Conservation (phyloP, 2,113 vertebrate species). For the Myrmophylax atrothorax region DNA sequence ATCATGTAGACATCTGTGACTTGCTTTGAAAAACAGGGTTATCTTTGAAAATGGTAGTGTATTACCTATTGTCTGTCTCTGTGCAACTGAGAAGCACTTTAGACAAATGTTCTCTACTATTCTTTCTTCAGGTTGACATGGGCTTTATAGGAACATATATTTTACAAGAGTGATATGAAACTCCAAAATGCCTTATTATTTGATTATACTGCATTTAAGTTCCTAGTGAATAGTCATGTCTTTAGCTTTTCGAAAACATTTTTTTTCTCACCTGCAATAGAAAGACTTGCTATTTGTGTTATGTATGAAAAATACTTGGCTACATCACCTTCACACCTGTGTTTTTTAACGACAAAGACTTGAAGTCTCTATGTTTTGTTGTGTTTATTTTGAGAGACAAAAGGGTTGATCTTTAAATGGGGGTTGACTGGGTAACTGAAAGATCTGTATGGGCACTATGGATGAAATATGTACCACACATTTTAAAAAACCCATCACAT, state of each 20-base stretch:
- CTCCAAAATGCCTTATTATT: not conserved
- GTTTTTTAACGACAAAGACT: not conserved
- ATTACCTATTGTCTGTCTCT: not conserved
- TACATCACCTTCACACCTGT: not conserved
- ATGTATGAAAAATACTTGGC: not conserved
- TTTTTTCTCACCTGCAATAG: not conserved
- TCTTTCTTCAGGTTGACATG: not conserved
- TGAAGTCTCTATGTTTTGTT: not conserved
- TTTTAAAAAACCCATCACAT: not conserved
- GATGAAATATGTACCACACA: not conserved
- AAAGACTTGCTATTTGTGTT: not conserved
- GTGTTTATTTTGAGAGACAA: not conserved
- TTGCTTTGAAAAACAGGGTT: not conserved
- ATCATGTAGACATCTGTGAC: not conserved
- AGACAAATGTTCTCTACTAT: not conserved
- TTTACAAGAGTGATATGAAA: not conserved
- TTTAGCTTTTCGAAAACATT: not conserved
- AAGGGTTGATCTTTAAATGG: conserved; percentile 18
- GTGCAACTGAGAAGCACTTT: not conserved
- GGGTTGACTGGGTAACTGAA: not conserved
- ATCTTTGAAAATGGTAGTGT: not conserved
- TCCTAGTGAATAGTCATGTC: not conserved
- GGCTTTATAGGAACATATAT: not conserved
- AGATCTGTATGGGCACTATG: not conserved
- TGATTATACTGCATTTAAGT: not conserved